A percentile compares a stretch with the other conserved stretches of the same genome.
Evolutionary conservation across 1,140 invertebrate species (phyloP).

Genomic region (Idris sp.): DNA sequence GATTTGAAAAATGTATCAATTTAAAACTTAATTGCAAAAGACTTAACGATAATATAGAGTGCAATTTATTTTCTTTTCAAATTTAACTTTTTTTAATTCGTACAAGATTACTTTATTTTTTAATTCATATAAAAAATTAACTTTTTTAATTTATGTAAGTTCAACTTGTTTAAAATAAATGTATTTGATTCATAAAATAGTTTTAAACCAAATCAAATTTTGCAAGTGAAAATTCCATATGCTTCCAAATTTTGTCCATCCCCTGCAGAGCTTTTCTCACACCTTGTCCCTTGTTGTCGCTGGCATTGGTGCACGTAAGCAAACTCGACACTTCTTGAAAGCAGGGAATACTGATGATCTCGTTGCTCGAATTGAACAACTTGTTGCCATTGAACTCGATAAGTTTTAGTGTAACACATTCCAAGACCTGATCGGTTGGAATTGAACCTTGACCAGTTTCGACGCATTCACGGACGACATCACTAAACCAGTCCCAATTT

Average conservation of each 20-base stretch:
- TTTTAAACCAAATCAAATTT: constrained; percentile 29
- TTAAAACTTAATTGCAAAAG: too few species aligned
- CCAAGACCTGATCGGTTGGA: constrained; percentile 64
- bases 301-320: constrained; percentile 51
- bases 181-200: too few species aligned
- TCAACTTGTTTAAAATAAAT: too few species aligned
- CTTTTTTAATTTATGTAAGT: too few species aligned
- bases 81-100: too few species aligned
- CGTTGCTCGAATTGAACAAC: constrained; percentile 13
- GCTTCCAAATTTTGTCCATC: constrained; percentile 33
- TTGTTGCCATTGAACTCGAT: constrained; percentile 55
- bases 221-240: constrained; percentile 44
- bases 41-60: too few species aligned
- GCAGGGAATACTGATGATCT: constrained; percentile 28
- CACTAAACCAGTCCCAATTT: constrained; percentile 72
- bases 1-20: too few species aligned
- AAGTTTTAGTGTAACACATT: constrained; percentile 66
- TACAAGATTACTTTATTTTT: too few species aligned
- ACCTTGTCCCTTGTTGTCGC: constrained; percentile 13
- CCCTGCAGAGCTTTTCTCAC: constrained; percentile 53
- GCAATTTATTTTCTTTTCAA: too few species aligned
- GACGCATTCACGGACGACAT: constrained; percentile 66
- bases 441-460: constrained; percentile 64
- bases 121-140: too few species aligned
- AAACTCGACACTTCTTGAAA: constrained; percentile 41